Evolutionary conservation across 2,888 invertebrate species (phyloP), one percentile per base, ranked within the genome.

Genomic region (Alsophila aescularia): DNA sequence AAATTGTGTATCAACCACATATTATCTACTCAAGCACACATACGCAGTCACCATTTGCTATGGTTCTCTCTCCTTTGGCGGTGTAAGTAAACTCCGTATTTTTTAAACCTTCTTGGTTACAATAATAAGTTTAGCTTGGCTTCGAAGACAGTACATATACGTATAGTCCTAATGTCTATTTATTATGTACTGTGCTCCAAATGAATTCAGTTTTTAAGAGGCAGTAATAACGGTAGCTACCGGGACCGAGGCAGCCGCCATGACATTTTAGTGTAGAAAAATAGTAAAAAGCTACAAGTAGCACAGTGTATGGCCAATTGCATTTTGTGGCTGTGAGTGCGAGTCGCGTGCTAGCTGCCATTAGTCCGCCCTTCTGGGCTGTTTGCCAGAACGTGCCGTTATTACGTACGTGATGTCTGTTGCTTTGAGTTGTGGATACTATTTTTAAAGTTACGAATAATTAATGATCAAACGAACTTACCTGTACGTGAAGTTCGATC

Each of bases 291-390:
- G 71, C 67, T 76, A 72, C 64, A 72, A 76, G 71, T 70, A 69
- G 70, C 62, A 66, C 73, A 75, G 73, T 82, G 76, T 76, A 77
- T 78, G 77, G 81, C 86, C 87, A 88, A 89, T 88, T 86, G 88
- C 85, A 83, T 81, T 83, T 82, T 77, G 83, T 77, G 81, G 83
- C 74, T 69, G 77, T 73, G 76, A 76, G 77, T 76, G 66, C 68
- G 70, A 79, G 78, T 86, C 79, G 89, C 88, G 87, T 89, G 87
- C 76, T 74, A 53, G 61, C 57, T 44, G 73, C 81, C 85, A 89
- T 88, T 87, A 90, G 74, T 73, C 85, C 85, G 84, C 86, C 88
- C 85, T 81, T 73, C 77, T 81, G 81, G 84, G 85, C 83, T 72
- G 75, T 66, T 73, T 81, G 85, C 85, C 85, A 85, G 81, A 74